Base-by-base conservation (phyloP, 2,888 invertebrate species). In the Muscina levida region DNA sequence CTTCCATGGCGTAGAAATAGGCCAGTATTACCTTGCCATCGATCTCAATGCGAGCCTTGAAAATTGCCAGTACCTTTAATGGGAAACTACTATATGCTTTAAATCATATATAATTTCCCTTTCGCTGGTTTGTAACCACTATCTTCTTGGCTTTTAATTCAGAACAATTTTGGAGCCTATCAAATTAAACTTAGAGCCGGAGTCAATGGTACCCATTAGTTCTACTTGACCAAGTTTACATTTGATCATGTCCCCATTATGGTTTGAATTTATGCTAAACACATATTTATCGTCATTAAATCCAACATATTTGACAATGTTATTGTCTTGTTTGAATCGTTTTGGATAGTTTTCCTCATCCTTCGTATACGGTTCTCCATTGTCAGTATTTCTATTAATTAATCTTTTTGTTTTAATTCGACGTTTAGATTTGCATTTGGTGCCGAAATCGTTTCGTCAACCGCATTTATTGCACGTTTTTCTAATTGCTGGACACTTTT, bases 51-150 rank as follows among this genome's bases (percentile, higher is more conserved):
- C 15, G 46, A 15, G 46, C 46, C 15, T 46, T 5, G 46, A 15
- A 46, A 46, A 46, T 46, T 15, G n/a, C 46, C 46, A 46, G 46
- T 46, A 46, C 46, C 46, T 46, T 15, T 15, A 46, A 15, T 46
- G 46, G 15, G 15, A 46, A 15, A 13, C 15, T 15, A 15, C 46
- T 6, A 46, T 15, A 2, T 46, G 13, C 46, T 46, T 46, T 46
- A 46, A 46, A 44, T 4, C 44, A 46, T 46, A 15, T 46, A 46
- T 46, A 13, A 46, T 46, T 46, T 46, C 46, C 46, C 6, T 46
- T 46, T 46, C 15, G 46, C 5, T 46, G 46, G 46, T 46, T 46
- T 46, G 46, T 15, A 15, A 46, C 46, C 46, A 15, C 46, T 46
- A 15, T 15, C 46, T 46, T 46, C 46, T 6, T 46, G 46, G 46